Base-by-base conservation (phyloP, 2,113 vertebrate genomes). In the Riparia riparia region DNA sequence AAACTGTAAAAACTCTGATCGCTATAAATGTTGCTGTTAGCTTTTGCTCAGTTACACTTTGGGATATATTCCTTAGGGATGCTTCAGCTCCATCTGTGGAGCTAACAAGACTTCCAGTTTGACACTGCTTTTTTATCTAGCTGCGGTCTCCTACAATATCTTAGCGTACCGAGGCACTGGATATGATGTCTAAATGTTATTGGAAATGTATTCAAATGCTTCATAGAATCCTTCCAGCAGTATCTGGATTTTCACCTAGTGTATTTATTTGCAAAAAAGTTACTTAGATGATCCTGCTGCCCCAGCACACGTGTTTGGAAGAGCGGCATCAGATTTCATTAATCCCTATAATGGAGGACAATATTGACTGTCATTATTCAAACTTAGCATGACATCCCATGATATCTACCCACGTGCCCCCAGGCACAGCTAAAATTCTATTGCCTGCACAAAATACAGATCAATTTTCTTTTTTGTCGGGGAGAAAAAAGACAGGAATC, bases 321-420 rank as follows among this genome's bases (percentile, higher is more conserved):
- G 14, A 70, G 34, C 0, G 1, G 58, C 61, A 56, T 39, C 26
- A 56, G 70, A 32, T 73, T 86, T 66, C 57, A 54, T 63, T 68
- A 64, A 63, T 51, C 28, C 9, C 47, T 60, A 63, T 60, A 63
- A 29, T 5, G 39, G 60, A 81, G 51, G 24, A 54, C 51, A 34
- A 9, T 39, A 71, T 28, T 60, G 17, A 8, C 11, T 21, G 18
- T 14, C 26, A 54, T 39, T 49, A 86, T 45, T 47, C 39, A 79
- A 84, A 56, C 31, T 24, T 21, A 31, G 18, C 2, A 0, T 4
- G 21, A 60, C 0, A 3, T 50, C 25, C 44, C 37, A 37, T 44
- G 44, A 10, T 20, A 60, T 6, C 42, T 31, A 66, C 31, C 32
- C 28, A 53, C 31, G 44, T 2, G 2, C 10, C 15, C 25, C 57